Evolutionary conservation across 2,888 invertebrate species (phyloP), one percentile per base, ranked within the genome.

Genomic region (Cephus spinipes): DNA sequence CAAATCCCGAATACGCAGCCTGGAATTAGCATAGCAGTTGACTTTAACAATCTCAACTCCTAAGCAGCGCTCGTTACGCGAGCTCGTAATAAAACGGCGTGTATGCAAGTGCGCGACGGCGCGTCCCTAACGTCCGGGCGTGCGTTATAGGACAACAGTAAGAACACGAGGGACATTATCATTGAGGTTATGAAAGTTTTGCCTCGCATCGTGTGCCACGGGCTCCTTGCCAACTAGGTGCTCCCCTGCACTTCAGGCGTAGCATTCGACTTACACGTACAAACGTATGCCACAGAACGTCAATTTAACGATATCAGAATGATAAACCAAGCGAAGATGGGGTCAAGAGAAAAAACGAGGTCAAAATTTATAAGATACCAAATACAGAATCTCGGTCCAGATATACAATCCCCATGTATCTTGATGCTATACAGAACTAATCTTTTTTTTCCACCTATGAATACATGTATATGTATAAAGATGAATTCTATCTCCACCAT

Each of bases 1-100:
- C 83, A 83, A 83, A 82, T 80, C 82, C 81, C 82, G 82, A 83
- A 83, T 84, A 84, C 82, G 78, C 81, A 85, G 84, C 81, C 80
- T 83, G 82, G 77, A 84, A 85, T 85, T 85, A 84, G 82, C 85
- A 85, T 83, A 77, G 83, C 81, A 80, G 80, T 79, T 76, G 81
- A 79, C 80, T 81, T 81, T 84, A 86, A 83, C 81, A 82, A 83
- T 77, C 81, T 76, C 82, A 86, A 84, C 85, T 84, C 84, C 84
- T 82, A 85, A 86, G 84, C 83, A 82, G 76, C 75, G 80, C 76
- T 77, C 79, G 81, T 82, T 80, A 80, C 79, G 40, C 34, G 31
- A 71, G 71, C 11, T 71, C 30, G 71, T n/a, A 71, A 71, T 11
- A 15, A 71, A 71, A 71, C 71, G 32, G 12, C 71, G 40, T 40